Base-by-base conservation (phyloP, 2,797 vertebrate genomes). In the Danio kyathit region DNA sequence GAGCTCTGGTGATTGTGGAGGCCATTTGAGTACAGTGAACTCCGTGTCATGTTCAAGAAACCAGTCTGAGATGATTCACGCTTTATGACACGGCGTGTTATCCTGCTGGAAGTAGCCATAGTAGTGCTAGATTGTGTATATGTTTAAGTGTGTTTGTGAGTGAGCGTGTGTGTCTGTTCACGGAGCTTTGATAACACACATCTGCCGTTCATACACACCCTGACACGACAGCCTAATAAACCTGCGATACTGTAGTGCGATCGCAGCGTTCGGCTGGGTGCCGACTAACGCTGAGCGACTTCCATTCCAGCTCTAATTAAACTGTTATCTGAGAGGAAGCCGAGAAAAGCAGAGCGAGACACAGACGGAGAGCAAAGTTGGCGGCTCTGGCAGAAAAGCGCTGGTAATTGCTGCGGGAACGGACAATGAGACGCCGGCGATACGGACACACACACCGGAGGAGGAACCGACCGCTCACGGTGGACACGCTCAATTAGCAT, bases 401-500 rank as follows among this genome's bases (percentile, higher is more conserved):
- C 6, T 5, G 49, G 51, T 54, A 54, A 71, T 71, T 71, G 67
- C 49, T 71, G 41, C 54, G 38, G 54, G 67, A 29, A 41, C 4
- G 38, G 69, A 71, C 70, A 44, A 44, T 44, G 52, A 67, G 12
- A 66, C 6, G 41, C 11, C 17, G 10, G 7, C 29, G 9, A 70
- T 52, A 38, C 14, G 4, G 14, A 71, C 49, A 41, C 14, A 29
- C 29, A 29, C 29, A 29, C 29, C 29, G 29, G 41, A 56, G 60
- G 63, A 7, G 21, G 64, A 72, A 81, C 11, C 40, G 52, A 49
- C 52, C 8, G 49, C 69, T 66, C 52, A 40, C 12, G n/a, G 49
- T 48, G 49, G 49, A 48, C 40, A 10, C 19, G 57, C 72, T 81
- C 70, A 44, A 82, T 75, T 46, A 82, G 44, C 74, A 76, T 63